Evolutionary conservation across 2,888 invertebrate species (phyloP).

Genomic region (Aleiodes leptofemur): DNA sequence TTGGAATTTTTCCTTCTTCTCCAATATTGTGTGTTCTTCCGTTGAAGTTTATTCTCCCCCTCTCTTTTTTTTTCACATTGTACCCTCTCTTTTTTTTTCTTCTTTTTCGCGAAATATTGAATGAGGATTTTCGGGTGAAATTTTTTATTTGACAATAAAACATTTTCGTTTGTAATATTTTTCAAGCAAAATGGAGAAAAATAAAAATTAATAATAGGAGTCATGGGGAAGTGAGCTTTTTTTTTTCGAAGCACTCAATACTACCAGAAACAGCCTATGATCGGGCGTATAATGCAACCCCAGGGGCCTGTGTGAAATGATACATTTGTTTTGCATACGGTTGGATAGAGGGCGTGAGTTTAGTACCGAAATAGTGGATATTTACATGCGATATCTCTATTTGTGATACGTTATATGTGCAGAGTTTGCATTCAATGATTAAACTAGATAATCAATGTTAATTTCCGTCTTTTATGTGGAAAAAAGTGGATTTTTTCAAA

Average conservation of each 20-base stretch:
- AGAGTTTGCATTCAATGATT: not conserved
- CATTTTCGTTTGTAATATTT: slow-evolving; percentile 44
- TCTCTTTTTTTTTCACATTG: not conserved
- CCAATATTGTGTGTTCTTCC: slow-evolving; percentile 17
- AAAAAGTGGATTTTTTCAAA: not conserved
- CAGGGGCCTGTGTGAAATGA: slow-evolving; percentile 71
- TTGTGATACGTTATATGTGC: not conserved
- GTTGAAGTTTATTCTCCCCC: not conserved
- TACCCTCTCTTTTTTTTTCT: not conserved
- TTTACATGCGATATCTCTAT: slow-evolving; percentile 24
- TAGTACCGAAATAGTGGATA: slow-evolving; percentile 20
- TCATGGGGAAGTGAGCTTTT: slow-evolving; percentile 58
- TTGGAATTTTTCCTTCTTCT: slow-evolving; percentile 51
- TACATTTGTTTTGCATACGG: slow-evolving; percentile 71
- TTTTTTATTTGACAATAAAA: slow-evolving; percentile 11
- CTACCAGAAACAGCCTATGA: slow-evolving; percentile 69
- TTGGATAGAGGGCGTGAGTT: slow-evolving; percentile 49
- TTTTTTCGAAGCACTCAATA: slow-evolving; percentile 71
- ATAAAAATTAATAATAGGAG: slow-evolving; percentile 59
- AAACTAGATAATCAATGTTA: too few species aligned
- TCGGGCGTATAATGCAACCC: slow-evolving; percentile 73
- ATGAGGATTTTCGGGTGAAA: not conserved
- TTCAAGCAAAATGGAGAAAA: slow-evolving; percentile 46
- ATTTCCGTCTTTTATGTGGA: slow-evolving; percentile 2
- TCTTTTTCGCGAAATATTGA: slow-evolving; percentile 12